Evolutionary conservation across 2,888 invertebrate genomes (phyloP).

Genomic region (Pseudococcus viburni): DNA sequence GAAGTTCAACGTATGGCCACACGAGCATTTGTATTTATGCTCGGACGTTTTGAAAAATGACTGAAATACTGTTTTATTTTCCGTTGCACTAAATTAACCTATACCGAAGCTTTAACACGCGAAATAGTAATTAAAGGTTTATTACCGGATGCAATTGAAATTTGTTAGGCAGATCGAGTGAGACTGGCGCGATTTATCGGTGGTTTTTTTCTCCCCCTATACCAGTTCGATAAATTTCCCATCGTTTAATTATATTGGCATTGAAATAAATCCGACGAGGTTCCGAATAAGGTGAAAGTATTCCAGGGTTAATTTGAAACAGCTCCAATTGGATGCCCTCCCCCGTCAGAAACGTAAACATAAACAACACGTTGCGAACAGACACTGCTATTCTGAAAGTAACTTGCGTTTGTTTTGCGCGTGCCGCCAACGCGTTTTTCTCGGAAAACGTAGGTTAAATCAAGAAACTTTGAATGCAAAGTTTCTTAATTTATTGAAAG

Average conservation of each 20-base stretch:
- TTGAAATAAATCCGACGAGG: neutral
- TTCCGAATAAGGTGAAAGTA: neutral
- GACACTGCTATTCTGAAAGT: no score
- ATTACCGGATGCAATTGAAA: conserved; percentile 55
- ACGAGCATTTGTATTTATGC: conserved; percentile 45
- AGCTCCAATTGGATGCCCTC: no score
- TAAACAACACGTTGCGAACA: no score
- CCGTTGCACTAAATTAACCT: conserved; percentile 53
- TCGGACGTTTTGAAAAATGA: conserved; percentile 57
- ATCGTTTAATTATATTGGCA: conserved; percentile 1
- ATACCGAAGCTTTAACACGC: conserved; percentile 30
- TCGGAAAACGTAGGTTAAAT: no score
- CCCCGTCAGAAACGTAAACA: no score
- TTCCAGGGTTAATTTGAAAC: neutral
- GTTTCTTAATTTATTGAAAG: no score
- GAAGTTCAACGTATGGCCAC: conserved; percentile 38
- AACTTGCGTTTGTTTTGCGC: no score
- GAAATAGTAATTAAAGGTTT: conserved; percentile 53
- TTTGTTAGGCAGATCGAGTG: conserved; percentile 27
- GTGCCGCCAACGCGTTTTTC: no score
- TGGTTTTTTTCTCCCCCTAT: neutral
- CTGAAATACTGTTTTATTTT: conserved; percentile 26
- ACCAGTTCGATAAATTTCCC: neutral
- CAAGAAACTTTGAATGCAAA: no score
- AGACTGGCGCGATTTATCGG: conserved; percentile 14